Percentiles rank a stretch among this genome's conserved stretches.
These are phyloP conservation scores for Aurelia coerulea DNA, from an alignment of 30 jellyfish, hydroid and myxozoan genomes.

Conservation along the genomic window DNA sequence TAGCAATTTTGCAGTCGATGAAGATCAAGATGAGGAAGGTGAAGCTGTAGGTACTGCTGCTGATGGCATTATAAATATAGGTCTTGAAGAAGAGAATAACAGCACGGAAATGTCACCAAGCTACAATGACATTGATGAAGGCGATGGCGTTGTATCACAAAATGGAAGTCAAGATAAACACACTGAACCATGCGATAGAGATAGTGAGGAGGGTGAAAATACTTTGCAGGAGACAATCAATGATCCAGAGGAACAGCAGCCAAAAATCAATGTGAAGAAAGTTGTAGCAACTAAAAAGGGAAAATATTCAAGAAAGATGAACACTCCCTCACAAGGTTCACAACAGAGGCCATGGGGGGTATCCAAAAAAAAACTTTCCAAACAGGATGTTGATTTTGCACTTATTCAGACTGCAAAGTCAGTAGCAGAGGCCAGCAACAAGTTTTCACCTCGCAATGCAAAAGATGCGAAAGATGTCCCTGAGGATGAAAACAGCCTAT, in stretches of 20 bases:
- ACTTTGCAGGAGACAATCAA: not conserved
- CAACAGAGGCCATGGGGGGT: slow-evolving; percentile 5
- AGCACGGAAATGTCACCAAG: slow-evolving; percentile 38
- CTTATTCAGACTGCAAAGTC: slow-evolving; percentile 36
- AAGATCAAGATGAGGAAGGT: slow-evolving; percentile 29
- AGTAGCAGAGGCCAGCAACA: slow-evolving; percentile 60
- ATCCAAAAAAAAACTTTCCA: slow-evolving; percentile 4
- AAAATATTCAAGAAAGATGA: slow-evolving; percentile 28
- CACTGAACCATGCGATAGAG: slow-evolving; percentile 7
- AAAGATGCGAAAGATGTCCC: not conserved
- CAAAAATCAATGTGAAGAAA: slow-evolving; percentile 17
- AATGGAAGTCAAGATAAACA: slow-evolving; percentile 8
- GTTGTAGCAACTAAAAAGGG: slow-evolving; percentile 3
- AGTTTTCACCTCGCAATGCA: not conserved
- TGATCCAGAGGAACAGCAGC: slow-evolving; percentile 26
- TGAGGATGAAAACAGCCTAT: slow-evolving; percentile 3
- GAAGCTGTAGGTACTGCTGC: not conserved
- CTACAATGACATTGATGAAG: slow-evolving; percentile 27
- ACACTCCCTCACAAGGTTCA: not conserved
- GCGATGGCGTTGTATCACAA: slow-evolving; percentile 19
- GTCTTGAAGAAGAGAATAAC: slow-evolving; percentile 26
- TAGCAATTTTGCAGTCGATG: slow-evolving; percentile 22
- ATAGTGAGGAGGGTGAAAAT: slow-evolving; percentile 17
- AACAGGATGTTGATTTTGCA: slow-evolving; percentile 16
- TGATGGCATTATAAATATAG: not conserved